Percentiles rank a stretch among this genome's conserved stretches.
These are phyloP conservation scores for Silurus asotus DNA, from an alignment of 2,113 vertebrate genomes.

Conservation along the genomic window DNA sequence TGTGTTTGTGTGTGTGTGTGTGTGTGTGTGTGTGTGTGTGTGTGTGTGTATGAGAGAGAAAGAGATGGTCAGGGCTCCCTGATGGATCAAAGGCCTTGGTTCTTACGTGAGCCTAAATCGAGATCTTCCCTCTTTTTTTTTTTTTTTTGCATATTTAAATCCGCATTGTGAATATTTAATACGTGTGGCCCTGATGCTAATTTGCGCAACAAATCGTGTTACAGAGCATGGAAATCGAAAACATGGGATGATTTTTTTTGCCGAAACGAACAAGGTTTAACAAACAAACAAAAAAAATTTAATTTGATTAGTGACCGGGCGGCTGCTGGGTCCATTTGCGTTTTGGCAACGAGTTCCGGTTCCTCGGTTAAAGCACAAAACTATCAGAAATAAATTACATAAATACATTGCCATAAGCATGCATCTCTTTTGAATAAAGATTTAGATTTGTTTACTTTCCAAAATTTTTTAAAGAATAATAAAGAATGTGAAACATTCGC, in stretches of 20 bases:
- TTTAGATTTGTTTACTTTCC: no score
- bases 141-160: slow-evolving; percentile 55
- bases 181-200: background rate
- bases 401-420: no score
- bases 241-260: background rate
- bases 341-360: background rate
- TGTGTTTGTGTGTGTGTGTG: slow-evolving; percentile 10
- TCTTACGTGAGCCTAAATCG: slow-evolving; percentile 29
- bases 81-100: slow-evolving; percentile 33
- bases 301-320: slow-evolving; percentile 42
- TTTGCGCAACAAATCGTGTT: background rate
- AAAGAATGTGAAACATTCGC: no score
- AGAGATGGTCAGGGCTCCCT: slow-evolving; percentile 18
- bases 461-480: no score
- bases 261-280: no score
- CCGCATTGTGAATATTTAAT: slow-evolving; percentile 48
- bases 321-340: slow-evolving; percentile 32
- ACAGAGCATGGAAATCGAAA: background rate
- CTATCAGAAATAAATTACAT: no score
- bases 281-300: background rate
- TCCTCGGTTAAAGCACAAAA: background rate
- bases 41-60: slow-evolving; percentile 13
- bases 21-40: slow-evolving; percentile 11
- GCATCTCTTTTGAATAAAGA: no score
- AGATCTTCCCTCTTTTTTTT: slow-evolving; percentile 28